Conservation (phyloP, 2,888 invertebrate genomes). For the Melipona bicolor region DNA sequence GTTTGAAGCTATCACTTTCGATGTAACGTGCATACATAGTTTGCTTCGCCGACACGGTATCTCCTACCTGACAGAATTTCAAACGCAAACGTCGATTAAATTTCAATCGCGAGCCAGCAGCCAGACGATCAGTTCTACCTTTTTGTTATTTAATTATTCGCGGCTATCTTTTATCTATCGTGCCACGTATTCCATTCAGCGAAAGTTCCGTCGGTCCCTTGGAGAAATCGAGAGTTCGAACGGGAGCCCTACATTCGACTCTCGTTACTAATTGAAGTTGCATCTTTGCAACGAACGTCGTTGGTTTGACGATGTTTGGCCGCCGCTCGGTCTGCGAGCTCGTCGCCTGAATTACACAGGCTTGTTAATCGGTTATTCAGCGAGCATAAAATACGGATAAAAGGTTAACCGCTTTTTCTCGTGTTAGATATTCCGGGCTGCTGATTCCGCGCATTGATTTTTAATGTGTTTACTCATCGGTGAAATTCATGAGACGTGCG, state of each 20-base stretch:
- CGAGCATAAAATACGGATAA: constrained; percentile 16
- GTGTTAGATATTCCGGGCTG: background rate
- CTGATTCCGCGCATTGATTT: constrained; percentile 4
- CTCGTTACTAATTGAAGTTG: background rate
- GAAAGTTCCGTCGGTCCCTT: background rate
- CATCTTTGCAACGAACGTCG: too few relatives aligned
- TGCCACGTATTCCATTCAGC: background rate
- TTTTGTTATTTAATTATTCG: constrained; percentile 23
- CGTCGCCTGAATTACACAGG: background rate
- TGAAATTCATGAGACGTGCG: background rate
- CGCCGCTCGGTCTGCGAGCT: background rate
- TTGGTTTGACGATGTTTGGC: background rate
- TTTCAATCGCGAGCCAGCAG: constrained; percentile 24
- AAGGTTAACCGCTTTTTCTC: constrained; percentile 26
- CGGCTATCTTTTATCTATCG: background rate
- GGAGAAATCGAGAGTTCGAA: background rate
- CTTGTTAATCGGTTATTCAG: constrained; percentile 34
- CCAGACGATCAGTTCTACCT: background rate
- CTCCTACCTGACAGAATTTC: background rate
- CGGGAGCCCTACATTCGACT: background rate
- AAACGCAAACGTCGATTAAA: constrained; percentile 35
- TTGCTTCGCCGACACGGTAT: background rate
- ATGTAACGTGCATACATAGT: background rate
- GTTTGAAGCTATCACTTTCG: too few relatives aligned
- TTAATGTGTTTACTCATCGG: constrained; percentile 19